Percentiles rank a stretch among this genome's conserved stretches.
Conservation (phyloP, 2,113 vertebrate species). For the Solea solea region DNA sequence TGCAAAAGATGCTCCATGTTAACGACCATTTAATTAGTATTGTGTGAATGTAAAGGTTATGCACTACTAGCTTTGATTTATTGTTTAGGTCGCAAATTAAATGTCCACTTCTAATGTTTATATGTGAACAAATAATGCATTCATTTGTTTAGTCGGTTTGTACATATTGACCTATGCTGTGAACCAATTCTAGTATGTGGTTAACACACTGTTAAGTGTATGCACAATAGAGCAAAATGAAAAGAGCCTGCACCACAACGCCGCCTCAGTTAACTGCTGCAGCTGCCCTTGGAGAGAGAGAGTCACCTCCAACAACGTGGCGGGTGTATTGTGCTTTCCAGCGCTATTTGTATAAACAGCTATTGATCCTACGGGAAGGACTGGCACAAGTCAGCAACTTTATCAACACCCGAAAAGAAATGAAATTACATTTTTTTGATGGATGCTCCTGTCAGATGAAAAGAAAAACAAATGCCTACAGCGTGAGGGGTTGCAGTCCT, state of each 20-base stretch:
- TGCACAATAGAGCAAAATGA: constrained; percentile 20
- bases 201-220: no score
- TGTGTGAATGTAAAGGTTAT: no score
- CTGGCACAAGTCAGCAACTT: constrained; percentile 83
- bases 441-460: constrained; percentile 80
- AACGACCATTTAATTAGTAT: no score
- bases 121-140: no score
- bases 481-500: constrained; percentile 36
- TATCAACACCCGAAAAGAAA: constrained; percentile 80
- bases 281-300: constrained; percentile 61
- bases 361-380: constrained; percentile 78
- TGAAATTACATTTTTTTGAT: constrained; percentile 82
- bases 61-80: no score
- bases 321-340: constrained; percentile 50
- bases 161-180: no score
- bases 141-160: no score
- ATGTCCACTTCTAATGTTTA: no score
- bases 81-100: no score
- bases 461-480: constrained; percentile 74
- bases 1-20: no score
- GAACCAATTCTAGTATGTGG: no score
- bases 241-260: constrained; percentile 18
- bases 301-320: constrained; percentile 66
- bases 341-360: constrained; percentile 78
- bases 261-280: constrained; percentile 28